Conservation (phyloP, 2,888 invertebrate species). For the Deilephila elpenor region DNA sequence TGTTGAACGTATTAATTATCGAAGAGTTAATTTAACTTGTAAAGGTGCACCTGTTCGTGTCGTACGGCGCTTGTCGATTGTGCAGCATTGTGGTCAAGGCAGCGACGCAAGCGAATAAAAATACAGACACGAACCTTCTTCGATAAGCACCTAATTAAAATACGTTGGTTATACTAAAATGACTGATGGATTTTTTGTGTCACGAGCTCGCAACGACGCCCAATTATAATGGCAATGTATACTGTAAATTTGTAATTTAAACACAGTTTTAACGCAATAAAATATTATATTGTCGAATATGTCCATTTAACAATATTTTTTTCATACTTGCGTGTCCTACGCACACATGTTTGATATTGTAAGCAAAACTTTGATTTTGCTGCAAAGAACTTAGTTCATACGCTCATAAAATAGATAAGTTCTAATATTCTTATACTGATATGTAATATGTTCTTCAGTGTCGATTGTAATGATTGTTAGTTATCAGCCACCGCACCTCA, state of each 20-base stretch:
- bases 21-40: neutral
- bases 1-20: constrained; percentile 1
- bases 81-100: constrained; percentile 54
- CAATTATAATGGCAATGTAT: neutral
- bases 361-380: no score
- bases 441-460: neutral
- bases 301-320: no score
- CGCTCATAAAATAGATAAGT: neutral
- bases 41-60: neutral
- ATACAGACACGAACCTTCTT: constrained; percentile 44
- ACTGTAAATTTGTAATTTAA: neutral
- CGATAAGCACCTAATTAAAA: constrained; percentile 46
- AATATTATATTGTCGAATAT: no score
- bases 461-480: constrained; percentile 1
- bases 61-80: constrained; percentile 25
- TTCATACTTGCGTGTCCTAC: no score
- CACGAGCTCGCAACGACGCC: neutral
- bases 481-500: neutral
- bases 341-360: no score
- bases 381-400: neutral
- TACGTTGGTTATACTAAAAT: constrained; percentile 33
- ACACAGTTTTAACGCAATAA: neutral
- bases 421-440: neutral
- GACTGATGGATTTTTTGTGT: constrained; percentile 1
- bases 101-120: constrained; percentile 48